Conservation (phyloP, 1,140 invertebrate genomes). For the Drosophila asahinai region DNA sequence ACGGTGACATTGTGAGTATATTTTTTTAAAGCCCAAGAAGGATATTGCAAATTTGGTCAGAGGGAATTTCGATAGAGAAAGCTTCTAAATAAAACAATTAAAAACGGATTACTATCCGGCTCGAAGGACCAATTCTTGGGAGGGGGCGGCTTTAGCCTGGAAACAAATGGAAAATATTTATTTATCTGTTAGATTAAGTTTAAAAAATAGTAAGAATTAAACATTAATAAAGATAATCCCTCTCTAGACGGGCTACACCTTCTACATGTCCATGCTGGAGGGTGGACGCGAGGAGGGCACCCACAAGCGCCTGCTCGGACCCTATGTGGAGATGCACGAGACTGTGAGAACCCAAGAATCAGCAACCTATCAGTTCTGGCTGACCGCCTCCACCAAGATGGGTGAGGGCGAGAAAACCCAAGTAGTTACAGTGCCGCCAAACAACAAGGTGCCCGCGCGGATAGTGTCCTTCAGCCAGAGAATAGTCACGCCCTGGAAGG, state of each 20-base stretch:
- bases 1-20: slow-evolving; percentile 89
- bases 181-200: too few species aligned
- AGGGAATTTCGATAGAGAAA: background rate
- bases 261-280: slow-evolving; percentile 92
- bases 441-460: slow-evolving; percentile 92
- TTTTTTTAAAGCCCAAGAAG: slow-evolving; percentile 1
- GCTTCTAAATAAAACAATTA: too few species aligned
- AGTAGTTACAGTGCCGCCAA: slow-evolving; percentile 91
- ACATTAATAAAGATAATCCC: background rate
- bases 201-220: too few species aligned
- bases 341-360: slow-evolving; percentile 90
- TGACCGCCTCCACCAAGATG: slow-evolving; percentile 91
- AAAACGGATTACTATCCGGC: too few species aligned
- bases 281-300: slow-evolving; percentile 90
- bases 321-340: slow-evolving; percentile 89
- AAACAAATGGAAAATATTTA: too few species aligned
- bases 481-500: slow-evolving; percentile 93
- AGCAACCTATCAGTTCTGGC: slow-evolving; percentile 92
- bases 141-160: too few species aligned
- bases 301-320: slow-evolving; percentile 89
- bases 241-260: slow-evolving; percentile 88
- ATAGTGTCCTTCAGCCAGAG: slow-evolving; percentile 93
- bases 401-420: slow-evolving; percentile 92
- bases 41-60: slow-evolving; percentile 1
- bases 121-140: too few species aligned